phyloP scores from a whole-genome alignment of 2,113 vertebrate species.

The Acrocephalus kingi region DNA sequence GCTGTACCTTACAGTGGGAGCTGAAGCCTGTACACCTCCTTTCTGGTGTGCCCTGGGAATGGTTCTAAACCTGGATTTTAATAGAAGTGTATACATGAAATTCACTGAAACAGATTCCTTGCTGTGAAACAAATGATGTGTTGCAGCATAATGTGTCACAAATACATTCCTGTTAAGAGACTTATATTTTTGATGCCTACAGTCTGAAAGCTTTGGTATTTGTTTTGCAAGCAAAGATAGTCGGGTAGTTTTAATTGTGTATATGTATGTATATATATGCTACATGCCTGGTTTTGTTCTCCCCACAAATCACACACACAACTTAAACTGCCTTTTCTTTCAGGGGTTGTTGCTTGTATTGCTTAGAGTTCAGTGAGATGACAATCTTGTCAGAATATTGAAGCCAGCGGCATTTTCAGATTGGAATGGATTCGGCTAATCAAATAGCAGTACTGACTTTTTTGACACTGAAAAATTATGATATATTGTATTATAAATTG shows the following conservation, averaged over 20 bases:
- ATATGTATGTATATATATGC: not conserved
- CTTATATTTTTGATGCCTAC: not conserved
- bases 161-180: not conserved
- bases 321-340: not conserved
- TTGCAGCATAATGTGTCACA: not conserved
- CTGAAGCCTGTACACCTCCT: not conserved
- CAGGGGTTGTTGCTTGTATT: not conserved
- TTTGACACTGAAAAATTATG: conserved; percentile 52
- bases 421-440: conserved; percentile 46
- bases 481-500: conserved; percentile 26
- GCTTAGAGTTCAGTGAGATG: not conserved
- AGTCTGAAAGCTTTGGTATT: not conserved
- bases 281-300: not conserved
- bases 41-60: not conserved
- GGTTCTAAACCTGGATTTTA: conserved; percentile 6
- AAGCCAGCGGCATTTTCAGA: conserved; percentile 29
- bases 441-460: conserved; percentile 11
- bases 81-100: not conserved
- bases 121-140: not conserved
- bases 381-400: conserved; percentile 10
- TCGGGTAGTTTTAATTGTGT: not conserved
- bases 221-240: not conserved
- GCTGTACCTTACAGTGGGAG: not conserved
- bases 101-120: not conserved
- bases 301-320: not conserved